A percentile compares a stretch with the other conserved stretches of the same genome.
Conservation (phyloP, 2,113 vertebrate genomes). For the Ptilonorhynchus violaceus region DNA sequence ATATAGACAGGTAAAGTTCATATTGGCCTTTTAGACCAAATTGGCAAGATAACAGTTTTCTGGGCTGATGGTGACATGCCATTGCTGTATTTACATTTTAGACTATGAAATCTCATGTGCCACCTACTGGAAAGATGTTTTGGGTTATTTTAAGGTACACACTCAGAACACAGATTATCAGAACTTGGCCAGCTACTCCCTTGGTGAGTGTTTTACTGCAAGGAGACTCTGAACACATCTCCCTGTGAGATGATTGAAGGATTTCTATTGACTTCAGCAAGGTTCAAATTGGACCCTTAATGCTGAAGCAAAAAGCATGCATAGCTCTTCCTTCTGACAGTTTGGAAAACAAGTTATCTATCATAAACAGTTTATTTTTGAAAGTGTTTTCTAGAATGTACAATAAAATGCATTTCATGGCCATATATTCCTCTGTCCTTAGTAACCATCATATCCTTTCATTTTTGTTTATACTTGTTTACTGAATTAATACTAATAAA, state of each 20-base stretch:
- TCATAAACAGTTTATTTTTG: background rate
- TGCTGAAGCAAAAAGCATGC: background rate
- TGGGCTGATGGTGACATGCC: background rate
- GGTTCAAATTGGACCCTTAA: background rate
- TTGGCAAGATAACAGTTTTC: background rate
- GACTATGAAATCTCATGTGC: background rate
- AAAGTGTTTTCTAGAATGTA: background rate
- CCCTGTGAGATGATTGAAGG: background rate
- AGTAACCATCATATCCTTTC: background rate
- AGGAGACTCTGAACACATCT: background rate
- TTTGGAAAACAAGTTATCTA: background rate
- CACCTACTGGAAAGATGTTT: conserved; percentile 9
- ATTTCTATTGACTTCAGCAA: background rate
- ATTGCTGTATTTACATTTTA: background rate
- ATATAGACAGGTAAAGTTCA: background rate
- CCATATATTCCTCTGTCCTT: background rate
- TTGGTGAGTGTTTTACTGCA: background rate
- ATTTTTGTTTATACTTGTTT: background rate
- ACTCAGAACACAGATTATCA: background rate
- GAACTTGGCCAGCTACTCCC: background rate
- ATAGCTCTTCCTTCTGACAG: background rate
- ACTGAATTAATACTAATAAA: background rate
- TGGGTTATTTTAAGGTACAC: background rate
- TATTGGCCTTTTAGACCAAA: background rate
- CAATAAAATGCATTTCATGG: background rate